A percentile compares a stretch with the other conserved stretches of the same genome.
Evolutionary conservation across 2,113 vertebrate species (phyloP).

Genomic region (Nannospalax galili): DNA sequence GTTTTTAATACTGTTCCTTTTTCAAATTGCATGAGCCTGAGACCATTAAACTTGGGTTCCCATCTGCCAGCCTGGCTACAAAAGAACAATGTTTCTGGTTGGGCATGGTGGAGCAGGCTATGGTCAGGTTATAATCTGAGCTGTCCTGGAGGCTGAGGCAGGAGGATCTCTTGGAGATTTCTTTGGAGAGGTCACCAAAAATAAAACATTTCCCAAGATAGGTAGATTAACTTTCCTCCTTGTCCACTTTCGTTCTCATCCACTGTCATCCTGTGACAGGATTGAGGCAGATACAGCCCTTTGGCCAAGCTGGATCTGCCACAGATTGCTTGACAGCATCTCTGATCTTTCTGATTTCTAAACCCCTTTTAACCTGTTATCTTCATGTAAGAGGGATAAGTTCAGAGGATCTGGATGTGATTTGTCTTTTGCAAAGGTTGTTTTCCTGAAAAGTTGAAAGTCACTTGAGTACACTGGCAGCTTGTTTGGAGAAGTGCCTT

Average conservation of each 20-base stretch:
- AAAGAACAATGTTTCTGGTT: background rate
- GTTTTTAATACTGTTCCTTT: rapidly evolving
- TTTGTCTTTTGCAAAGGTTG: background rate
- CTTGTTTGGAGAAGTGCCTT: background rate
- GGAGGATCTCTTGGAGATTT: background rate
- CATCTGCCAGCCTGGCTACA: background rate
- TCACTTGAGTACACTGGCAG: background rate
- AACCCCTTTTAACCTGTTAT: background rate
- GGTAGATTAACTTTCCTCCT: background rate
- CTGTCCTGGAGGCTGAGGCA: background rate
- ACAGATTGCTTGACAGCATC: rapidly evolving
- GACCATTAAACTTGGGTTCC: background rate
- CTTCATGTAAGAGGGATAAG: background rate
- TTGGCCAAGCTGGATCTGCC: background rate
- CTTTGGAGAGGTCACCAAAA: background rate
- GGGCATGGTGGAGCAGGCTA: background rate
- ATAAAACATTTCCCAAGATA: background rate
- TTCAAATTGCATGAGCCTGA: background rate
- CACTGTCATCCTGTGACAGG: background rate
- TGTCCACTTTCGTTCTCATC: too few species aligned
- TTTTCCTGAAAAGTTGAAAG: background rate
- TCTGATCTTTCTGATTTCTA: background rate
- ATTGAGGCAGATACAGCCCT: background rate
- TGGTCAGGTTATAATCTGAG: background rate
- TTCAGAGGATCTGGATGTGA: background rate